A percentile compares a stretch with the other conserved stretches of the same genome.
phyloP scores from a whole-genome alignment of 64 coral and sea anemone genomes.

The Anthopleura sola region DNA sequence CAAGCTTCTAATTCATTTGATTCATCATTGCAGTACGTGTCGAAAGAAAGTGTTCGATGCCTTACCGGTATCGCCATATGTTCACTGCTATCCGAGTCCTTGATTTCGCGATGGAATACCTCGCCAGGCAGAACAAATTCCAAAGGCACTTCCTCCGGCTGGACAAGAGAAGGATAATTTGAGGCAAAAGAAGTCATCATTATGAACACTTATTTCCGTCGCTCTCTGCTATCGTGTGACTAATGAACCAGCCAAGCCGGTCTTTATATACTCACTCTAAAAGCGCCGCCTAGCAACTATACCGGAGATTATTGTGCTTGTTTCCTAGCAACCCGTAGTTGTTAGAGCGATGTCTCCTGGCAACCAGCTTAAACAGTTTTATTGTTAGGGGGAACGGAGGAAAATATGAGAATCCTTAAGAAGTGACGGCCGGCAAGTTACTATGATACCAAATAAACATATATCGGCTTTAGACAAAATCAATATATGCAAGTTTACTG shows the following conservation, averaged over 20 bases:
- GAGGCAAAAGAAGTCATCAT: background rate
- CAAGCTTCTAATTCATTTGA: too few species aligned
- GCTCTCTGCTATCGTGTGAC: background rate
- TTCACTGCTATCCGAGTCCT: background rate
- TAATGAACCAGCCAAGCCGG: background rate
- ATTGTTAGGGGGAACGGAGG: too few species aligned
- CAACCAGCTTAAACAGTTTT: too few species aligned
- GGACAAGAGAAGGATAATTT: too few species aligned
- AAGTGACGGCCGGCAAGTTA: too few species aligned
- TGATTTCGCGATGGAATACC: background rate
- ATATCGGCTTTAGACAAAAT: too few species aligned
- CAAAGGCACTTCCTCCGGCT: too few species aligned
- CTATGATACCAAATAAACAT: too few species aligned
- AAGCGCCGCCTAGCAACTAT: background rate
- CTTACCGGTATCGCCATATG: background rate
- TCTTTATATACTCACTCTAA: background rate
- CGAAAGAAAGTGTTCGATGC: background rate
- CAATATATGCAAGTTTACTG: too few species aligned
- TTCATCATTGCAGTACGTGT: too few species aligned
- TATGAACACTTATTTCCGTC: background rate
- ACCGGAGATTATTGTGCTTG: background rate
- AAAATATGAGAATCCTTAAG: too few species aligned
- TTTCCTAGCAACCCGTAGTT: background rate
- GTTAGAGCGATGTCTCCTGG: background rate
- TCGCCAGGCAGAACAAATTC: background rate